Evolutionary conservation across 2,888 invertebrate genomes (phyloP), one percentile per base, ranked within the genome.

Genomic region (Ditula angustiorana): DNA sequence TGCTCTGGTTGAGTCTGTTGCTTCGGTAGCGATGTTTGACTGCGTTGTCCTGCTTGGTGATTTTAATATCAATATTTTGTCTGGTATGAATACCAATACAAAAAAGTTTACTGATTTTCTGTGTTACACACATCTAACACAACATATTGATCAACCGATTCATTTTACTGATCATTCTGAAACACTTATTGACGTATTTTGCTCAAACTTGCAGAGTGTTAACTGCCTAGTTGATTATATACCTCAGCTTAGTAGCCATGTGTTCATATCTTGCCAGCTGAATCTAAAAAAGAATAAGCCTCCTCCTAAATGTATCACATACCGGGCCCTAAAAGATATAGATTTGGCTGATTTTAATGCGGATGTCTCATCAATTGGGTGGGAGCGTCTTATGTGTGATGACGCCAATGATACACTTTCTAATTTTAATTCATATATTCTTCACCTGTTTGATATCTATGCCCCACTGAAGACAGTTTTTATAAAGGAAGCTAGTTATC

Each of bases 21-120:
- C 30, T 4, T 52, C 60, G n/a, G 52, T 70, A 21, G 23, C 58
- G 0, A 57, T 44, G 11, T 61, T 47, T 63, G 65, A 70, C 49
- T 13, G 33, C 24, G 23, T 65, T 23, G 46, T 69, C 7, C 35
- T 68, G 28, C 5, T 69, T 5, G 67, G 70, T 8, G 69, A 69
- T 52, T 67, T 57, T 33, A 68, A 68, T 33, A 57, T 66, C 10
- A 56, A 68, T 44, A 30, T 52, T 5, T 16, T 59, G 11, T 19
- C 26, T 26, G 1, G 1, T 24, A 53, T 13, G 11, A 23, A 64
- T 33, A 10, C 35, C 33, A 21, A 21, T 2, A 33, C 53, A 13
- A 55, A 35, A 21, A 63, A 63, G 16, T 11, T 65, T 10, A 28
- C 44, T 4, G 57, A 65, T n/a, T 64, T 66, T 28, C 50, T 71